Base-by-base conservation (phyloP, 1,140 invertebrate species). In the Camponotus pennsylvanicus region DNA sequence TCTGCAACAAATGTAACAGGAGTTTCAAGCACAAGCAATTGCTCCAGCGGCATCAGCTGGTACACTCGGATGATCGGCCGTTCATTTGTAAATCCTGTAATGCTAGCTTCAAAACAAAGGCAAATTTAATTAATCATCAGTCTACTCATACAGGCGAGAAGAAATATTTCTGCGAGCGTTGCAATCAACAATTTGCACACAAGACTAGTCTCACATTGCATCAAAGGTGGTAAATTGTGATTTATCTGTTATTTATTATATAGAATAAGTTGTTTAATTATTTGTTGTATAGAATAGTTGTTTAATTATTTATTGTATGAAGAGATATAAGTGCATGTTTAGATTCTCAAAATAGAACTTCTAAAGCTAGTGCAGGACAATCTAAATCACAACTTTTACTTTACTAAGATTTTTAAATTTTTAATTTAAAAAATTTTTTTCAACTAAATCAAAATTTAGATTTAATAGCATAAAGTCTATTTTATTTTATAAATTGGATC, bases 101-200 rank as follows among this genome's bases (percentile, higher is more conserved):
- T 69, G 95, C 96, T 2, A 95, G 95, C 66, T 98, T 98, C 92
- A 97, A 97, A 92, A 97, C 97, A 0, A 97, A 97, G 86, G 96
- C 97, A 0, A 97, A 97, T 93, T 92, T 97, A 34, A 90, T 97
- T 11, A 97, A 97, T 93, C 97, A 98, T 93, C 95, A 96, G 86
- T 94, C 96, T 7, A 96, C 96, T 3, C 97, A 97, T 89, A 96
- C 96, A 0, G 97, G 97, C 5, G 96, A 97, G 71, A 97, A 97
- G 91, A 97, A 96, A 91, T 97, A 97, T 93, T 95, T 96, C 32
- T 98, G 98, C 91, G 96, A 97, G 83, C 96, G 97, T 70, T 98
- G 98, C 93, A 97, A 96, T 11, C 97, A 98, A 90, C 96, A 95
- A 77, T 97, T 97, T 93, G 96, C 97, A 2, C 97, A 97, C 92